A percentile compares a stretch with the other conserved stretches of the same genome.
Conservation (phyloP, 2,113 vertebrate species). For the Paracanthobrama guichenoti region DNA sequence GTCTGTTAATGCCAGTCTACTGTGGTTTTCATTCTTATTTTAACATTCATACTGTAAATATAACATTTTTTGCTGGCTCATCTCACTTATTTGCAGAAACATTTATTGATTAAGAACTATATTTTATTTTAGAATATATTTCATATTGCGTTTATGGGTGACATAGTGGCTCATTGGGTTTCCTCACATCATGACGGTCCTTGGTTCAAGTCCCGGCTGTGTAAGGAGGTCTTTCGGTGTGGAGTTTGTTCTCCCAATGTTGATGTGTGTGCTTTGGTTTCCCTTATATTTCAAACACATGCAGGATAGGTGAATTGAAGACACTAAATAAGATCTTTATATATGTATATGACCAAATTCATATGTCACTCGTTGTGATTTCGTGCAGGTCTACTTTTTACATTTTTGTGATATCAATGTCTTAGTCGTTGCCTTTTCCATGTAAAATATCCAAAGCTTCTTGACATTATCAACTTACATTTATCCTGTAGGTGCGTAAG, state of each 20-base stretch:
- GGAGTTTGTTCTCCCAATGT: neutral
- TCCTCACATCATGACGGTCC: neutral
- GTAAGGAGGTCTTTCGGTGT: neutral
- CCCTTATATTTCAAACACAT: neutral
- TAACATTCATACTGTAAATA: neutral
- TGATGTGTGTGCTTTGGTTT: neutral
- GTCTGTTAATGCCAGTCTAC: slow-evolving; percentile 20
- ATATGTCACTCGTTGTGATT: neutral
- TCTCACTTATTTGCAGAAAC: neutral
- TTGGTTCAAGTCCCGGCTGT: neutral
- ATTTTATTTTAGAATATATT: too few relatives aligned
- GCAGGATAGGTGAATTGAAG: neutral
- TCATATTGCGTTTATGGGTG: too few relatives aligned
- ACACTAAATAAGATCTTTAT: neutral
- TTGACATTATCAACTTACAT: slow-evolving; percentile 30
- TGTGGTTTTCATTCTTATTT: neutral
- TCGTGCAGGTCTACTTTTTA: neutral
- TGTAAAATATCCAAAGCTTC: neutral
- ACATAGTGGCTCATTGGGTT: too few relatives aligned
- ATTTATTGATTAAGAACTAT: too few relatives aligned
- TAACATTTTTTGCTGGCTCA: neutral
- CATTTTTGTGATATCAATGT: neutral
- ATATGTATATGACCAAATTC: neutral
- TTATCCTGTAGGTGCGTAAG: slow-evolving; percentile 87
- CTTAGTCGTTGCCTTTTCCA: neutral